A percentile compares a stretch with the other conserved stretches of the same genome.
phyloP scores from a whole-genome alignment of 2,797 vertebrate species.

The Acanthopagrus latus region DNA sequence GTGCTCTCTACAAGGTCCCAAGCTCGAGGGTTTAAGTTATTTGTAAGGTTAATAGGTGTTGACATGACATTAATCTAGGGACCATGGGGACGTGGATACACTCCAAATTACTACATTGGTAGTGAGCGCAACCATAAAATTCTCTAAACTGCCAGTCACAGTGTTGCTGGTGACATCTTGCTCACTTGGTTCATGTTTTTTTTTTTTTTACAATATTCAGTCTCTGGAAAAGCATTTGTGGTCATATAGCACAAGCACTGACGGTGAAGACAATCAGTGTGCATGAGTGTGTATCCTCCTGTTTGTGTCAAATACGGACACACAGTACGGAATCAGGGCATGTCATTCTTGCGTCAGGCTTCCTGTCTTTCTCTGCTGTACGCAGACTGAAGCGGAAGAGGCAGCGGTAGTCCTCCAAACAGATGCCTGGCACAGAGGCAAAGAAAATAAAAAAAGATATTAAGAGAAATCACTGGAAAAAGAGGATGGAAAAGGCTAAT shows the following conservation, averaged over 20 bases:
- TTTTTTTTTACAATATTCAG: slow-evolving; percentile 5
- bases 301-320: slow-evolving; percentile 32
- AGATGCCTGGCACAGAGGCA: slow-evolving; percentile 36
- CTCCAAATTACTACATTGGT: no score
- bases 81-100: no score
- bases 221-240: slow-evolving; percentile 6
- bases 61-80: no score
- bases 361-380: slow-evolving; percentile 74
- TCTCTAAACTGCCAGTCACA: background rate
- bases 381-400: slow-evolving; percentile 49
- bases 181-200: slow-evolving; percentile 1
- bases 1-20: no score
- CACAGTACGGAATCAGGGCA: slow-evolving; percentile 8
- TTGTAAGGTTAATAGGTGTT: no score
- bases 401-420: slow-evolving; percentile 32
- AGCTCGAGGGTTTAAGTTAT: no score
- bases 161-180: background rate
- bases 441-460: slow-evolving; percentile 1
- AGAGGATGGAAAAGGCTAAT: slow-evolving; percentile 1
- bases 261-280: background rate
- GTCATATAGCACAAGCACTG: background rate
- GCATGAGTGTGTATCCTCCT: slow-evolving; percentile 44
- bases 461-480: background rate
- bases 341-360: slow-evolving; percentile 65
- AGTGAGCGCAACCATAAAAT: background rate